Conservation (phyloP, 2,888 invertebrate genomes). For the Alloscopus bannaensis region DNA sequence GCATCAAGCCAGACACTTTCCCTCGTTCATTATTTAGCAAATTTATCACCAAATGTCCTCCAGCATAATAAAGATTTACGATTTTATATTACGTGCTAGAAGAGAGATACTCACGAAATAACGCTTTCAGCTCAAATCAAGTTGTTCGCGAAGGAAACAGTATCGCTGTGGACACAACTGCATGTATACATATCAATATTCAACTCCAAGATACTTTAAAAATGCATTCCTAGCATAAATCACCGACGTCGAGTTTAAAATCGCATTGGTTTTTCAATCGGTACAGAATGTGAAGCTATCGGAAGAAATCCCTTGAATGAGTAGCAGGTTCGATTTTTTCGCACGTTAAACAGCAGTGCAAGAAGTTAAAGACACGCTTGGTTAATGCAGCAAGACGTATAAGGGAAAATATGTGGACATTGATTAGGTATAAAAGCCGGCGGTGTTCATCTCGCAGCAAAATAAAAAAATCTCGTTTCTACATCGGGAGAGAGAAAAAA, state of each 20-base stretch:
- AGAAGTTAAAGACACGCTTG: not conserved
- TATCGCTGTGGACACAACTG: not conserved
- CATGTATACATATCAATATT: too few species aligned
- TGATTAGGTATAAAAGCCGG: slow-evolving; percentile 5
- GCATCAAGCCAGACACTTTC: not conserved
- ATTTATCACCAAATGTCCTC: slow-evolving; percentile 27
- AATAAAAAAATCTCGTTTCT: not conserved
- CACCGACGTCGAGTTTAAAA: too few species aligned
- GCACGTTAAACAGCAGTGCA: too few species aligned
- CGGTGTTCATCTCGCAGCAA: not conserved
- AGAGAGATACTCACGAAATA: slow-evolving; percentile 3
- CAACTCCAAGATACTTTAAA: too few species aligned
- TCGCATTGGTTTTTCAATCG: too few species aligned
- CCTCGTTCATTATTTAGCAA: not conserved
- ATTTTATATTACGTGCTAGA: too few species aligned
- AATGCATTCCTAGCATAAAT: too few species aligned
- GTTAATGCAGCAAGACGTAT: slow-evolving; percentile 21
- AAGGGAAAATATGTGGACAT: slow-evolving; percentile 33
- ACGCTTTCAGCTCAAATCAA: not conserved
- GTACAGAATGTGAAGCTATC: too few species aligned
- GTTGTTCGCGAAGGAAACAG: not conserved
- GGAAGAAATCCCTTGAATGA: too few species aligned
- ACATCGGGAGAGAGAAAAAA: not conserved
- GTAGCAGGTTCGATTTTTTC: too few species aligned
- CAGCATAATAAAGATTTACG: slow-evolving; percentile 40